phyloP scores from a whole-genome alignment of 2,888 invertebrate species.

The Cataglyphis altisquamis region DNA sequence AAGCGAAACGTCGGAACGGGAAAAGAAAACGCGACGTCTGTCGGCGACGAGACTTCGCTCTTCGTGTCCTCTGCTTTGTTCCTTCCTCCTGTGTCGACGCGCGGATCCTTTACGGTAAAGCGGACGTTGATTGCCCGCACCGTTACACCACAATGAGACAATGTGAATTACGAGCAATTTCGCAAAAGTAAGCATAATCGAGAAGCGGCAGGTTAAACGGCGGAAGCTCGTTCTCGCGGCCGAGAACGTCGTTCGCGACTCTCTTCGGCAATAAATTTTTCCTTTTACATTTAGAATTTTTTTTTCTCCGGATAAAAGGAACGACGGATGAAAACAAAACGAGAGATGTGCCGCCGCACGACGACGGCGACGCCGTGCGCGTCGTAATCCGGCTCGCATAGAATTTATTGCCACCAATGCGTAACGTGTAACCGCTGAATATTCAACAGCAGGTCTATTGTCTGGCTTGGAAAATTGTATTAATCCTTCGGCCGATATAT shows the following conservation, averaged over 20 bases:
- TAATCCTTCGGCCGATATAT: constrained; percentile 8
- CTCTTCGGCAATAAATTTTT: constrained; percentile 39
- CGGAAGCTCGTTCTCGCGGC: constrained; percentile 78
- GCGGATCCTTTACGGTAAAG: constrained; percentile 65
- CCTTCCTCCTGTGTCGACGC: not conserved
- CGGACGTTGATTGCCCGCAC: constrained; percentile 80
- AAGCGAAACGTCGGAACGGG: constrained; percentile 12
- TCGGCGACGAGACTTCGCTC: not conserved
- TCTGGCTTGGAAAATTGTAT: constrained; percentile 26
- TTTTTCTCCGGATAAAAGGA: constrained; percentile 22
- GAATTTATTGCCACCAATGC: constrained; percentile 34
- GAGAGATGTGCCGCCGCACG: constrained; percentile 2
- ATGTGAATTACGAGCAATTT: constrained; percentile 82
- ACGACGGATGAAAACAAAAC: not conserved
- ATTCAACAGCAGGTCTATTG: constrained; percentile 28
- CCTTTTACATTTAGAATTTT: constrained; percentile 39
- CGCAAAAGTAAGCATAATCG: constrained; percentile 70
- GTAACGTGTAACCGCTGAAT: constrained; percentile 34
- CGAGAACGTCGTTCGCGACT: constrained; percentile 52
- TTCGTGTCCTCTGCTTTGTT: constrained; percentile 25
- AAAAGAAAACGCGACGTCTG: constrained; percentile 1
- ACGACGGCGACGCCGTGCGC: not conserved
- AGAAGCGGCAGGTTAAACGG: constrained; percentile 70
- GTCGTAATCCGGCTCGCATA: constrained; percentile 23
- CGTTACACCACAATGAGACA: constrained; percentile 81